These are phyloP conservation scores for Neocrepidodera transversa DNA, from an alignment of 2,888 invertebrate species.

Conservation along the genomic window DNA sequence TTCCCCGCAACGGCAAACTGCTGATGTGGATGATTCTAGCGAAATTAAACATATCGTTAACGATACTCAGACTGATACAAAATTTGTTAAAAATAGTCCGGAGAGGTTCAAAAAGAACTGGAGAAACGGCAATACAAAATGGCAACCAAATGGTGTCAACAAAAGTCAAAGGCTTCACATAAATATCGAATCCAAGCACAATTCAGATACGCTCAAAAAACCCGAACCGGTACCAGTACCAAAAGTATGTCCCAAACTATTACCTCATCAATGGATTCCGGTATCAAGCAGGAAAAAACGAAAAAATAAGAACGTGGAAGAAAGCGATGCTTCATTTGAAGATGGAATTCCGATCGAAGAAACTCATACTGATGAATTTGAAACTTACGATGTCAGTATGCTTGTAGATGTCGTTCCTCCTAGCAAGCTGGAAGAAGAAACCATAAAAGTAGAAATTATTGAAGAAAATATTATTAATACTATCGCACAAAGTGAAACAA, in stretches of 20 bases:
- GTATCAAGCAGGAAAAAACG: slow-evolving; percentile 58
- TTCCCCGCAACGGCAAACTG: slow-evolving; percentile 37
- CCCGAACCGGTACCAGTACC: slow-evolving; percentile 2
- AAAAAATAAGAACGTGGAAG: slow-evolving; percentile 52
- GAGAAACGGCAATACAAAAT: slow-evolving; percentile 37
- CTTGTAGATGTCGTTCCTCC: slow-evolving; percentile 50
- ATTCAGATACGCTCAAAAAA: slow-evolving; percentile 33
- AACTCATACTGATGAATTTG: slow-evolving; percentile 45
- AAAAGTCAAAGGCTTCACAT: slow-evolving; percentile 19
- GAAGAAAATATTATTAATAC: slow-evolving; percentile 38
- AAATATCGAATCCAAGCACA: slow-evolving; percentile 31
- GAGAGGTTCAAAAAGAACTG: slow-evolving; percentile 39
- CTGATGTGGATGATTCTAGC: not conserved
- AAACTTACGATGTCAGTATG: slow-evolving; percentile 50
- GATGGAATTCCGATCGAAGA: slow-evolving; percentile 25
- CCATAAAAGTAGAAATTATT: slow-evolving; percentile 28
- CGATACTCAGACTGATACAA: slow-evolving; percentile 11
- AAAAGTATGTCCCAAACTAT: not conserved
- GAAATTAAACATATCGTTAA: slow-evolving; percentile 14
- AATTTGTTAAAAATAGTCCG: slow-evolving; percentile 28
- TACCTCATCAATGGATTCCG: slow-evolving; percentile 56
- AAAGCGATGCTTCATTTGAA: slow-evolving; percentile 35
- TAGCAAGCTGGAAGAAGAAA: slow-evolving; percentile 31
- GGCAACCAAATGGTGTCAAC: slow-evolving; percentile 29
- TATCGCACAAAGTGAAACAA: slow-evolving; percentile 37